These are phyloP conservation scores for Meleagris gallopavo DNA, from an alignment of 2,113 vertebrate genomes.

Conservation along the genomic window DNA sequence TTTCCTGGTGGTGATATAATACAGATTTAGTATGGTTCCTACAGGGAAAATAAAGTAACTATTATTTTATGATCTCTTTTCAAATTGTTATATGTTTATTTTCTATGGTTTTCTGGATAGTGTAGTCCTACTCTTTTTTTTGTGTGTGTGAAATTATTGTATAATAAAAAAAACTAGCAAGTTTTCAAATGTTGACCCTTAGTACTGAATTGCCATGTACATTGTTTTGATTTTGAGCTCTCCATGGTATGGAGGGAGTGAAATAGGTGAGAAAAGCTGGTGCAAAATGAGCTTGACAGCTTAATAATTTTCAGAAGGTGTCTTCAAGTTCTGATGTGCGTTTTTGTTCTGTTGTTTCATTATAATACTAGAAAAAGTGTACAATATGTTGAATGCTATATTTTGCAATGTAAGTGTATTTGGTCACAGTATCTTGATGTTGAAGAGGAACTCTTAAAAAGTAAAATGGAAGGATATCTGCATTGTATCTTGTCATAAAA, in stretches of 20 bases:
- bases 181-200: not conserved
- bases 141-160: not conserved
- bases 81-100: not conserved
- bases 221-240: not conserved
- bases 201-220: not conserved
- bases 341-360: constrained; percentile 17
- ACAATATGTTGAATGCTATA: not conserved
- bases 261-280: not conserved
- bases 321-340: not conserved
- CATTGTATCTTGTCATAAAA: not conserved
- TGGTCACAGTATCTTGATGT: not conserved
- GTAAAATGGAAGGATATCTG: not conserved
- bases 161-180: not conserved
- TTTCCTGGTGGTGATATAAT: not conserved
- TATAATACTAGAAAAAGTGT: not conserved
- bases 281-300: not conserved
- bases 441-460: not conserved
- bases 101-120: not conserved
- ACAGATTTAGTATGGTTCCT: not conserved
- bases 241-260: not conserved
- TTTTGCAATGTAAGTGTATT: not conserved
- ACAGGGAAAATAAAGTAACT: not conserved
- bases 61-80: not conserved
- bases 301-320: not conserved
- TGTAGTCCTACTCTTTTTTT: not conserved